These are phyloP conservation scores for Philopotamus ludificatus DNA, from an alignment of 1,140 invertebrate species.

Conservation along the genomic window DNA sequence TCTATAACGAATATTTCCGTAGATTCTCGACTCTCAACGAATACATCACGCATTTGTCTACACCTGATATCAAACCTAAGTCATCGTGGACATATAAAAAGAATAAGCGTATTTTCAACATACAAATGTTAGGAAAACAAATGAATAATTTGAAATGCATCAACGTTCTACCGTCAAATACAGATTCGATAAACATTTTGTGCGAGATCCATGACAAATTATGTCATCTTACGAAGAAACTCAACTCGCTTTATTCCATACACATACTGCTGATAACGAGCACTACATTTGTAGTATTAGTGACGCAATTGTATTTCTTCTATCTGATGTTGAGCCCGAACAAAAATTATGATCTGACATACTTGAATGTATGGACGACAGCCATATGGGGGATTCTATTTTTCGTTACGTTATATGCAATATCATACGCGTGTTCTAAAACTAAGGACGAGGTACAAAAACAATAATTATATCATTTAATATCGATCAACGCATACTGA, in stretches of 20 bases:
- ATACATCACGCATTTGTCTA: slow-evolving; percentile 14
- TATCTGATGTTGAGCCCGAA: slow-evolving; percentile 25
- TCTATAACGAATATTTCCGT: slow-evolving; percentile 1
- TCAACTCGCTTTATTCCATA: slow-evolving; percentile 31
- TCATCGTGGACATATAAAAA: neutral
- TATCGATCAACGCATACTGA: neutral
- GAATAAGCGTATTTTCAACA: neutral
- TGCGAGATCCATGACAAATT: slow-evolving; percentile 34
- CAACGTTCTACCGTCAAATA: slow-evolving; percentile 9
- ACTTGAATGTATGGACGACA: slow-evolving; percentile 10
- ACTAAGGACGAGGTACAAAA: slow-evolving; percentile 16
- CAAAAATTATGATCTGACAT: slow-evolving; percentile 7
- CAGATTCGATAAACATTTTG: slow-evolving; percentile 1
- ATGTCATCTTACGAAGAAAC: slow-evolving; percentile 20
- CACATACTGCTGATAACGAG: slow-evolving; percentile 28
- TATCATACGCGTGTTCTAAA: slow-evolving; percentile 10
- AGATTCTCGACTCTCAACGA: slow-evolving; percentile 20
- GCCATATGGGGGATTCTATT: slow-evolving; percentile 5
- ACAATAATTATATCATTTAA: neutral
- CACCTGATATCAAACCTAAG: neutral
- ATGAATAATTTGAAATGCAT: neutral
- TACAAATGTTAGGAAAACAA: slow-evolving; percentile 8
- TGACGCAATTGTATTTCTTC: slow-evolving; percentile 35
- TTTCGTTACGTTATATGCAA: slow-evolving; percentile 1
- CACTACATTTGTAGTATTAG: slow-evolving; percentile 30